These are phyloP conservation scores for Forpus xanthops DNA, from an alignment of 2,797 vertebrate species.

Conservation along the genomic window DNA sequence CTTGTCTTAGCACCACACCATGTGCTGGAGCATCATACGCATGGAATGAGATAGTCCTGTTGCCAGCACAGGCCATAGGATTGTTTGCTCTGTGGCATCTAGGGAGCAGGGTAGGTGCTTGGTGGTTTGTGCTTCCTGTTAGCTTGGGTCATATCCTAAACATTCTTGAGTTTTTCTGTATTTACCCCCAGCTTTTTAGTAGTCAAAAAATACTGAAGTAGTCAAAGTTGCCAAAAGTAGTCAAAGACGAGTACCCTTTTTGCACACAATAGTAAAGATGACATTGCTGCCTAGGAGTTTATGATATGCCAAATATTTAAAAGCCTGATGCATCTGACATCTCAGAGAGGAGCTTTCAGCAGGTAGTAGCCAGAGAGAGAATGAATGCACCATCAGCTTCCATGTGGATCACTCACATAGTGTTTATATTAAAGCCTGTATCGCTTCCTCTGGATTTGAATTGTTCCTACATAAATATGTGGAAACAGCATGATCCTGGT, in stretches of 20 bases:
- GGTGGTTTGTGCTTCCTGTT: not conserved
- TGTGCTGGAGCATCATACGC: accelerated
- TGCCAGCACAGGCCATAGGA: not conserved
- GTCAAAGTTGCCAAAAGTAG: not conserved
- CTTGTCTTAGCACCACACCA: not conserved
- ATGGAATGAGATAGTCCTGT: not conserved
- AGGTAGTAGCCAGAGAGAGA: not conserved
- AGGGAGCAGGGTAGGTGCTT: not conserved
- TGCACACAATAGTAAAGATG: not conserved
- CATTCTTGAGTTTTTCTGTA: not conserved
- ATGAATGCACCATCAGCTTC: not conserved
- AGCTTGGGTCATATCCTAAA: not conserved
- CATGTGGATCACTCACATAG: not conserved
- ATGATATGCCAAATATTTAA: not conserved
- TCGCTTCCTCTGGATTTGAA: not conserved
- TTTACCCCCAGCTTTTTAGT: not conserved
- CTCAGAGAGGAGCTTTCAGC: not conserved
- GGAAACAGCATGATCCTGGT: not conserved
- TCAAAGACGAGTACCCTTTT: not conserved
- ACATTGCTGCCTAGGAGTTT: not conserved
- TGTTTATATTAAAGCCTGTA: not conserved
- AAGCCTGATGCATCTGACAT: not conserved
- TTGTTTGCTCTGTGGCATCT: not conserved
- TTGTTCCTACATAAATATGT: not conserved
- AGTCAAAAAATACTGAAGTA: not conserved